Conservation (phyloP, 2,113 vertebrate genomes). For the Columba livia region DNA sequence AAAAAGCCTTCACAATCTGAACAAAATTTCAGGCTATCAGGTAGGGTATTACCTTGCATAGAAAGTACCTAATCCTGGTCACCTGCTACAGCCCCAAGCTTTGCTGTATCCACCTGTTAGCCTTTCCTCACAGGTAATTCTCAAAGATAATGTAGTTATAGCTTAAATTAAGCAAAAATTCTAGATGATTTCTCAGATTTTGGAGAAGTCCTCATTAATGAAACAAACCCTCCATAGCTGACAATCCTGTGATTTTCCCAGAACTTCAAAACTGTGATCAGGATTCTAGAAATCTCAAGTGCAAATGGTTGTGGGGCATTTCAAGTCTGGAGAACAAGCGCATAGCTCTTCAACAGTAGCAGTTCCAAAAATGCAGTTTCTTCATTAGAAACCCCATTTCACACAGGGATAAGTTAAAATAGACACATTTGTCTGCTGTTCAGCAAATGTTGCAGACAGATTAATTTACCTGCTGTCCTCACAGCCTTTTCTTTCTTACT, state of each 20-base stretch:
- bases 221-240: neutral
- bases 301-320: neutral
- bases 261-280: neutral
- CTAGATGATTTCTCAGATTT: neutral
- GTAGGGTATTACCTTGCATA: fast-evolving
- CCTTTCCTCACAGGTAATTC: neutral
- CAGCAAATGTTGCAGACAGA: neutral
- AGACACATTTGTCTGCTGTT: neutral
- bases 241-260: neutral
- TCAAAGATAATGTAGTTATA: neutral
- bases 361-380: neutral
- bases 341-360: neutral
- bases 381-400: neutral
- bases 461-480: neutral
- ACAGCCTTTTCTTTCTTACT: neutral
- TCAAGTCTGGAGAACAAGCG: neutral
- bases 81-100: neutral
- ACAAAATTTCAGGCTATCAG: neutral
- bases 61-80: neutral
- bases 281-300: neutral
- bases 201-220: neutral
- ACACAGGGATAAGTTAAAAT: neutral
- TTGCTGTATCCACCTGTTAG: neutral
- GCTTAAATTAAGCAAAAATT: neutral
- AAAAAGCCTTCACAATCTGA: neutral